Evolutionary conservation across 2,113 vertebrate species (phyloP).

Genomic region (Holacanthus passer): DNA sequence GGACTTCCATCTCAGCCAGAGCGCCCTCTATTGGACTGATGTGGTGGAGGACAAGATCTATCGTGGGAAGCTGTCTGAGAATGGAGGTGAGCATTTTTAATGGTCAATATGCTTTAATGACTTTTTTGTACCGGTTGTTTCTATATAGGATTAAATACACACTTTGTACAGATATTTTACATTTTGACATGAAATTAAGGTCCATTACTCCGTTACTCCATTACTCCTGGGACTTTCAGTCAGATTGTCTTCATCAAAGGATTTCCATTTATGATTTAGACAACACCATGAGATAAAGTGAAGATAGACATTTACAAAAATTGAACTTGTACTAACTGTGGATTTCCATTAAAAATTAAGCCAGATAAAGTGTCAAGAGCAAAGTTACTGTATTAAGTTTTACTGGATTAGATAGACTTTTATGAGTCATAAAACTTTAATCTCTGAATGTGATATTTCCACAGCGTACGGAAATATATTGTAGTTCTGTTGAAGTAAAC

Average conservation of each 20-base stretch:
- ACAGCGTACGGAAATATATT: not conserved
- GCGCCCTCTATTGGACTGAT: conserved; percentile 96
- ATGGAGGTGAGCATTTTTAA: conserved; percentile 85
- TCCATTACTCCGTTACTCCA: not conserved
- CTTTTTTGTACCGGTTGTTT: not conserved
- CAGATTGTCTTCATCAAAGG: not conserved
- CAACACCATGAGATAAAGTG: not conserved
- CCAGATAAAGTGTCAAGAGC: not conserved
- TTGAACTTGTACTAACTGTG: not conserved
- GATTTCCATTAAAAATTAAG: too few relatives aligned
- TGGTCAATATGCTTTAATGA: not conserved
- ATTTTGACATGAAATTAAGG: not conserved
- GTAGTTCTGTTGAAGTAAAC: not conserved
- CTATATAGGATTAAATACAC: not conserved
- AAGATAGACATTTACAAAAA: not conserved
- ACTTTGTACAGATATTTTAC: not conserved
- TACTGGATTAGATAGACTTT: not conserved
- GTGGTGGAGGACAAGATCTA: conserved; percentile 99
- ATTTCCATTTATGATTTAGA: not conserved
- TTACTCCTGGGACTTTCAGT: not conserved
- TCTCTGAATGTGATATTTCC: not conserved
- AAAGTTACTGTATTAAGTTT: not conserved
- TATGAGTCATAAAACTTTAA: conserved; percentile 1
- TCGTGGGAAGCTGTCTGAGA: conserved; percentile 95
- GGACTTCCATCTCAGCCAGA: conserved; percentile 97